Conservation (phyloP, 2,113 vertebrate species). For the Progne subis region DNA sequence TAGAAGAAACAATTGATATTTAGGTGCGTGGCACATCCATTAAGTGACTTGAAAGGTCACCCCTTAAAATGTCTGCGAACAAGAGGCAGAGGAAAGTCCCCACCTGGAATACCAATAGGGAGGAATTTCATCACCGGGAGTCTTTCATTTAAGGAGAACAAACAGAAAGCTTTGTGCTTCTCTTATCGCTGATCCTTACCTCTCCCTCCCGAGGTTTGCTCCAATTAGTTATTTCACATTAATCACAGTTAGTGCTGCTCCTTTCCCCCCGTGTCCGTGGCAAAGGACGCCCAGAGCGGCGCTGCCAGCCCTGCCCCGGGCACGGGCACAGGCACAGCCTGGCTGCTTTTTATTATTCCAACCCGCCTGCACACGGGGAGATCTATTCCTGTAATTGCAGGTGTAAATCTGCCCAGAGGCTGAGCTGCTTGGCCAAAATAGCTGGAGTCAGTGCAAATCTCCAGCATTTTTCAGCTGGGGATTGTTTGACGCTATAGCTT, state of each 20-base stretch:
- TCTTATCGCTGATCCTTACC: conserved; percentile 23
- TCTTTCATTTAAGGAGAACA: conserved; percentile 58
- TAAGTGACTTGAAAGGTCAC: conserved; percentile 46
- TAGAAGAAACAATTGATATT: conserved; percentile 20
- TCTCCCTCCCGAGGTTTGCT: conserved; percentile 23
- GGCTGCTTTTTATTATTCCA: not conserved
- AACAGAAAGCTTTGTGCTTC: conserved; percentile 51
- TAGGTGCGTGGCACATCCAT: conserved; percentile 46
- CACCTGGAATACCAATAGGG: conserved; percentile 28
- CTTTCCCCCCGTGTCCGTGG: not conserved
- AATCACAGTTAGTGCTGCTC: conserved; percentile 30
- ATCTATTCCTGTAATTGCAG: not conserved
- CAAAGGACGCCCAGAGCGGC: not conserved
- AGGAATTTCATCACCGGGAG: conserved; percentile 27
- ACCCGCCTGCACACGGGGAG: not conserved
- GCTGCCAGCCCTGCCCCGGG: not conserved
- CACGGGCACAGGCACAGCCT: not conserved
- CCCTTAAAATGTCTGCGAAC: not conserved
- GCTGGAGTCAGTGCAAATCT: not conserved
- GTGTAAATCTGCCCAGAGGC: not conserved
- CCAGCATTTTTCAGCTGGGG: not conserved
- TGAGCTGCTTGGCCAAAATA: not conserved
- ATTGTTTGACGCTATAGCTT: not conserved
- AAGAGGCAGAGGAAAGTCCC: not conserved
- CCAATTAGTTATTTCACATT: conserved; percentile 63